Evolutionary conservation across 2,113 vertebrate genomes (phyloP), one percentile per base, ranked within the genome.

Genomic region (Orcinus orca): DNA sequence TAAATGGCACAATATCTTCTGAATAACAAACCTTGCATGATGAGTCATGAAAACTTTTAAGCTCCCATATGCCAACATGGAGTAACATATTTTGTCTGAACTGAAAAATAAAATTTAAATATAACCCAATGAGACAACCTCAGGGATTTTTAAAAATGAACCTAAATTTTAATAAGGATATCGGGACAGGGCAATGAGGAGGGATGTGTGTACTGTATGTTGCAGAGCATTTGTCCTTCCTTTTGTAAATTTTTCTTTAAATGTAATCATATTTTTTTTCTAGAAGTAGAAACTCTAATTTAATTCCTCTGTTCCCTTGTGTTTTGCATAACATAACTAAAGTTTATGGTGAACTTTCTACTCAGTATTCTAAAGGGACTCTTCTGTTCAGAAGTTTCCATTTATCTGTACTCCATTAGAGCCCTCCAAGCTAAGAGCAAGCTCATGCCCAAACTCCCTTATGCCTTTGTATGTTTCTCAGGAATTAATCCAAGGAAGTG

Each of bases 281-380:
- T 93, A 70, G 65, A 84, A 74, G 77, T 73, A 88, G 68, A 92
- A 93, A 41, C 15, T 90, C 80, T 83, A 86, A 87, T 68, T 93
- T 90, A 96, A 96, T 81, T 47, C 33, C 60, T 94, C 41, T 95
- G 31, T 76, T 76, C 86, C 50, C 26, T 87, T 67, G 21, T 84
- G 70, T 83, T 88, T 67, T 96, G 20, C 70, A 38, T 85, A 67
- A 84, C 92, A 97, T 65, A 93, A 84, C 63, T 79, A 38, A 96
- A 89, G 68, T 60, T 95, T 36, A 29, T 58, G 85, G 62, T 81
- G 60, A 95, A 47, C 5, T 58, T 74, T 82, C 71, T 91, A 17
- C 31, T 83, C 70, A 53, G 62, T 44, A 67, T 58, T 90, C 74
- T 86, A 87, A 93, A 84, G n/a, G 60, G 10, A 87, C 36, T 94